Evolutionary conservation across 1,140 invertebrate species (phyloP).

Genomic region (Drosophila pandora): DNA sequence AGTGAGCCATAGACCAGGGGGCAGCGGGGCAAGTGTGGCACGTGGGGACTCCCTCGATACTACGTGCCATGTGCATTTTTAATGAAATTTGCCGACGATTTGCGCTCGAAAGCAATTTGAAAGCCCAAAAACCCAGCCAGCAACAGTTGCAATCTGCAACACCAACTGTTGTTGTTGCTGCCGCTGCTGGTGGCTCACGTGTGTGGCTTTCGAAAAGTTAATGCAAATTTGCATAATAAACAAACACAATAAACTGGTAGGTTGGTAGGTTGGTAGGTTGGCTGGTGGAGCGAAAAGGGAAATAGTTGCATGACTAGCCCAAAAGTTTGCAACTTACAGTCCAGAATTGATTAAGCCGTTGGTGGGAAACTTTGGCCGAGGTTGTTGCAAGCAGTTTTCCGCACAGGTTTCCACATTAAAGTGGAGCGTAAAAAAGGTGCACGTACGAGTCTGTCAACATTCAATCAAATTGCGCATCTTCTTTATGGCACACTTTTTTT

Average conservation of each 20-base stretch:
- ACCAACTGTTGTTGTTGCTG: conserved; percentile 11
- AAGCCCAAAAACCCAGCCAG: conserved; percentile 42
- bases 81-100: conserved; percentile 62
- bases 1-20: conserved; percentile 1
- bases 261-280: conserved; percentile 8
- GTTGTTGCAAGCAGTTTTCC: conserved; percentile 2
- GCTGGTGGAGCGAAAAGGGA: conserved; percentile 6
- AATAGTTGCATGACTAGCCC: conserved; percentile 62
- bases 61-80: conserved; percentile 56
- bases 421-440: background rate
- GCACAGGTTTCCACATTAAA: background rate
- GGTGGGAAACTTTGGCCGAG: conserved; percentile 16
- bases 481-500: background rate
- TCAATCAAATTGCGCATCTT: conserved; percentile 30
- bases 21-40: background rate
- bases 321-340: conserved; percentile 48
- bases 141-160: conserved; percentile 41
- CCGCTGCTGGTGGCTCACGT: conserved; percentile 43
- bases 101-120: conserved; percentile 60
- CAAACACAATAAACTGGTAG: conserved; percentile 66
- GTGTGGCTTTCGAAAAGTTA: conserved; percentile 65
- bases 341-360: conserved; percentile 42
- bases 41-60: background rate
- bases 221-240: conserved; percentile 79
- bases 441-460: conserved; percentile 11